Conservation (phyloP, 2,888 invertebrate species). For the Watsonalla binaria region DNA sequence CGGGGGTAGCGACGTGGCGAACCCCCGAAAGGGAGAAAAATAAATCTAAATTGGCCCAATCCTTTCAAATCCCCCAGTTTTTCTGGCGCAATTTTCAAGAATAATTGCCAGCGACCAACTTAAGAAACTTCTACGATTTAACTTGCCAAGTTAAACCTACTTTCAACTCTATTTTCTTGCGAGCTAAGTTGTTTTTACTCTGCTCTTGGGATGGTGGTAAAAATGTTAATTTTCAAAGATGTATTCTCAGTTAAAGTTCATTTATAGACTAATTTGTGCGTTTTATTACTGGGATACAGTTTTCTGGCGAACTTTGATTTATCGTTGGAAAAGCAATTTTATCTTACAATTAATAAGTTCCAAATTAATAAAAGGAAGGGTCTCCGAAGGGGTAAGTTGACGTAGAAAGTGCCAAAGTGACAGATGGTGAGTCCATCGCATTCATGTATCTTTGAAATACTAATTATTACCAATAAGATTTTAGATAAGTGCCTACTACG, state of each 20-base stretch:
- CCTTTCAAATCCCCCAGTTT: conserved; percentile 73
- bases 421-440: no score
- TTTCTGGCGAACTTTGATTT: conserved; percentile 4
- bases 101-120: conserved; percentile 64
- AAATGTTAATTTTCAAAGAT: conserved; percentile 48
- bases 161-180: conserved; percentile 13
- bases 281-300: conserved; percentile 18
- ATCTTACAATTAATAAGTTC: not conserved
- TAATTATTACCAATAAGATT: no score
- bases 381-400: not conserved
- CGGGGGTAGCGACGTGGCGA: conserved; percentile 52
- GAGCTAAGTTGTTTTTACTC: conserved; percentile 13
- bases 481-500: no score
- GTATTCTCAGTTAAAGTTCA: conserved; percentile 40
- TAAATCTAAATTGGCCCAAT: conserved; percentile 76
- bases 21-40: conserved; percentile 67
- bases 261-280: conserved; percentile 40
- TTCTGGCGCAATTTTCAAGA: conserved; percentile 71
- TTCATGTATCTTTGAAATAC: no score
- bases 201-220: conserved; percentile 17
- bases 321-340: not conserved
- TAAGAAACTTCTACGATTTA: conserved; percentile 43
- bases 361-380: conserved; percentile 6
- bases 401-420: no score
- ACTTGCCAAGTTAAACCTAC: conserved; percentile 11